Evolutionary conservation across 2,797 vertebrate species (phyloP), one percentile per base, ranked within the genome.

Genomic region (Pangasius larnaudii): DNA sequence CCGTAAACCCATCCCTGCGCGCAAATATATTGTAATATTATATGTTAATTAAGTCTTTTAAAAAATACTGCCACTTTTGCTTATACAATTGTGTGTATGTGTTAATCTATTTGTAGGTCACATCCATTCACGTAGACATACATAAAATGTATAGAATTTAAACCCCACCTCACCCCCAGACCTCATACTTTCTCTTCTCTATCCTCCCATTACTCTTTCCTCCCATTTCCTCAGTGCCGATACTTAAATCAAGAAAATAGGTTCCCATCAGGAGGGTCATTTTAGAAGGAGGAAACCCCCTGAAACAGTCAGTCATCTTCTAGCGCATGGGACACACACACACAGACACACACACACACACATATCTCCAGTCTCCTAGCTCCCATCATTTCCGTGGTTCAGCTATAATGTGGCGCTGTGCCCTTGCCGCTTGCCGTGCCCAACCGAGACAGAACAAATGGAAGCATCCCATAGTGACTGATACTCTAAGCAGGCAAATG

Each of bases 211-310:
- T 74, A 81, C 89, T 79, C 91, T 79, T 87, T 92, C 89, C 89
- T 84, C 53, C 71, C 91, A 92, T 92, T 91, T 91, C 90, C 93
- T 92, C 92, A 88, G 92, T 92, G 89, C 91, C 89, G 93, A 91
- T 93, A 94, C 92, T 94, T 95, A 95, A 96, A 96, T 95, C 94
- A 96, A 93, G 93, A 92, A 94, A 96, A 96, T 95, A 94, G 94
- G 94, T 92, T 93, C 93, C 92, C 94, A 96, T 96, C 94, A 96
- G 92, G 93, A 92, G 93, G 94, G 95, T 95, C 94, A 96, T 96
- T 95, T 94, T 93, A 93, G 93, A 94, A 93, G 92, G 94, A 95
- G 86, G 82, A 89, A 88, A 89, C 89, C 93, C 91, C 85, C 92
- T 94, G 93, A 95, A 96, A 95, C 94, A 94, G 93, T 94, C 94